Evolutionary conservation across 1,140 invertebrate species (phyloP).

Genomic region (Drosophila burlai): DNA sequence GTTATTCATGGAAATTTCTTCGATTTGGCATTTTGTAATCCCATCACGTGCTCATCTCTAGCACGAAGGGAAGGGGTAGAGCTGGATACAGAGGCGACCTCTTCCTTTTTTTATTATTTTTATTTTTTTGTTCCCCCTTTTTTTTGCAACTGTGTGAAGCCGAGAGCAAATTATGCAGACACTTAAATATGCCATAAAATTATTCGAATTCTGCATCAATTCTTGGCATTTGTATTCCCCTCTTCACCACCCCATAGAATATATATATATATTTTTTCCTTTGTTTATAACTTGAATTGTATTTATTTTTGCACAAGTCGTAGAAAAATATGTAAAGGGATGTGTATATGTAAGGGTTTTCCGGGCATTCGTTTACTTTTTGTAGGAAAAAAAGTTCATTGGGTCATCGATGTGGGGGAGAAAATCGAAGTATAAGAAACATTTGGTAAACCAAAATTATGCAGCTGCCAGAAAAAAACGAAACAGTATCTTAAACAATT

Average conservation of each 20-base stretch:
- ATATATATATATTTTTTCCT: background rate
- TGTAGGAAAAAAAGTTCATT: conserved; percentile 6
- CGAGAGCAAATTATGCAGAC: conserved; percentile 74
- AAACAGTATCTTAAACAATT: conserved; percentile 1
- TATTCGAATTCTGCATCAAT: conserved; percentile 76
- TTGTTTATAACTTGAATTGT: conserved; percentile 42
- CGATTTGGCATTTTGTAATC: conserved; percentile 45
- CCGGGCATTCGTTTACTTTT: background rate
- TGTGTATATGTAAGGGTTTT: conserved; percentile 10
- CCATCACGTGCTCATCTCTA: conserved; percentile 54
- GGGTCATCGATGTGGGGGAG: conserved; percentile 15
- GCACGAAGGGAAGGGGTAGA: conserved; percentile 7
- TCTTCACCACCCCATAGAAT: background rate
- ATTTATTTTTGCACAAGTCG: conserved; percentile 36
- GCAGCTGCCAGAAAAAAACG: background rate
- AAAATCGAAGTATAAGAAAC: conserved; percentile 17
- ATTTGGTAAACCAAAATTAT: conserved; percentile 17
- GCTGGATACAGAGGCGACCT: conserved; percentile 23
- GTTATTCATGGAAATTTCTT: conserved; percentile 40
- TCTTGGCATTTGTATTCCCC: conserved; percentile 49
- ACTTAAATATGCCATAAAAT: conserved; percentile 81
- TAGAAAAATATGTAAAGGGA: conserved; percentile 19
- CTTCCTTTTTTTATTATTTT: conserved; percentile 1
- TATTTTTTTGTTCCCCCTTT: background rate
- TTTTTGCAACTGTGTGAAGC: conserved; percentile 31